Percentiles rank a stretch among this genome's conserved stretches.
These are phyloP conservation scores for Scomber japonicus DNA, from an alignment of 2,113 vertebrate genomes.

Conservation along the genomic window DNA sequence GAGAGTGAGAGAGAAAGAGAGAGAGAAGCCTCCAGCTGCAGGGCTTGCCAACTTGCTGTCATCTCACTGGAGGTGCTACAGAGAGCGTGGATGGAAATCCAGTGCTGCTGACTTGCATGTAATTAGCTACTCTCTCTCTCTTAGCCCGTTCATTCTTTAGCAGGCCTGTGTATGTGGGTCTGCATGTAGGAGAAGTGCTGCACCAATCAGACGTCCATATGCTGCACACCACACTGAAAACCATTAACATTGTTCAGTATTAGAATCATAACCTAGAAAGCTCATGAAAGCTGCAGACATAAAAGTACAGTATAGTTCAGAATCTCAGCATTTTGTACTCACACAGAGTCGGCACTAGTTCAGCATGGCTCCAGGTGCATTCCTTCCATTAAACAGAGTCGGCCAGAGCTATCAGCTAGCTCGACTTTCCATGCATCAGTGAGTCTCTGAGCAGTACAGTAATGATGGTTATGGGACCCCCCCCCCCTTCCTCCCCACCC, in stretches of 20 bases:
- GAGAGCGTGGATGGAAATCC: conserved; percentile 66
- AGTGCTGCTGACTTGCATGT: conserved; percentile 70
- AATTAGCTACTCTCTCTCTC: conserved; percentile 66
- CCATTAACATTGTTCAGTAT: background rate
- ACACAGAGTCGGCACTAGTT: conserved; percentile 15
- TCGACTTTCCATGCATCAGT: conserved; percentile 55
- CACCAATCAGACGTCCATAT: conserved; percentile 18
- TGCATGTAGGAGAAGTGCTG: conserved; percentile 36
- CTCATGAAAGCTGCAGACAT: conserved; percentile 5
- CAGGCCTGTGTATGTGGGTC: conserved; percentile 23
- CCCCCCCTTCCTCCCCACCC: conserved; percentile 31
- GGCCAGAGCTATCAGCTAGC: conserved; percentile 26
- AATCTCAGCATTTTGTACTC: conserved; percentile 3
- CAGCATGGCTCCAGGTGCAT: conserved; percentile 44
- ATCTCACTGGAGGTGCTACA: conserved; percentile 76
- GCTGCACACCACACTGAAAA: background rate
- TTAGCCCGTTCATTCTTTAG: conserved; percentile 37
- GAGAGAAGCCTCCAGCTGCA: conserved; percentile 73
- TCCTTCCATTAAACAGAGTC: conserved; percentile 40
- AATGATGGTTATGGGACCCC: conserved; percentile 51
- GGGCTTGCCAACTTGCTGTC: conserved; percentile 81
- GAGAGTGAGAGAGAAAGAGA: conserved; percentile 34
- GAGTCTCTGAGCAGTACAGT: conserved; percentile 52
- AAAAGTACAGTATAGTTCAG: background rate
- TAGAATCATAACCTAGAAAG: conserved; percentile 31